These are phyloP conservation scores for Stegastes partitus DNA, from an alignment of 2,113 vertebrate genomes.

Conservation along the genomic window DNA sequence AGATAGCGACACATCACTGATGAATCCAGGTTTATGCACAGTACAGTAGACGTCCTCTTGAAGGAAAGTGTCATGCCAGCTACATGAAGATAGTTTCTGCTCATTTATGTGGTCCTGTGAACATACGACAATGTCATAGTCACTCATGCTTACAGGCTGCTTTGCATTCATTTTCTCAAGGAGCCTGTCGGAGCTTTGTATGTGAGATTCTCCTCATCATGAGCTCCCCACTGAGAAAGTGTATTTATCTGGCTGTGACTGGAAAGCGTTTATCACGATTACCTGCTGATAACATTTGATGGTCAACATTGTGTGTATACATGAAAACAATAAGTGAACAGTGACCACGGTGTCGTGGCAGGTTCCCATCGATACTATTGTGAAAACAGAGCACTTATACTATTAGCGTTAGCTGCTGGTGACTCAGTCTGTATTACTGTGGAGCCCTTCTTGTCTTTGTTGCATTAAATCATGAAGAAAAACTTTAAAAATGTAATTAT, in stretches of 20 bases:
- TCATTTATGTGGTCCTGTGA: background rate
- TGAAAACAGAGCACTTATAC: background rate
- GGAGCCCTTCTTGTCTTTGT: background rate
- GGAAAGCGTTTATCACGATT: slow-evolving; percentile 5
- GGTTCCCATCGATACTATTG: background rate
- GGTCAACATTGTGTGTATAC: background rate
- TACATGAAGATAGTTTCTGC: background rate
- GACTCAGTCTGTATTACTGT: background rate
- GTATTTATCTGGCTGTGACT: slow-evolving; percentile 14
- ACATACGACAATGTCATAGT: background rate
- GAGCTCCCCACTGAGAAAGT: background rate
- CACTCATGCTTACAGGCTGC: slow-evolving; percentile 17
- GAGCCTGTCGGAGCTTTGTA: background rate
- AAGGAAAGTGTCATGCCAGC: too few species aligned
- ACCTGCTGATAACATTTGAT: slow-evolving; percentile 13
- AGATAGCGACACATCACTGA: too few species aligned
- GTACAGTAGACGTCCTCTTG: too few species aligned
- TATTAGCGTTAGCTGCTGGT: background rate
- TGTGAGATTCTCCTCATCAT: background rate
- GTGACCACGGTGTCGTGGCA: background rate
- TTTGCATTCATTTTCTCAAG: background rate
- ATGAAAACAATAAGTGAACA: slow-evolving; percentile 6
- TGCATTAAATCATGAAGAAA: background rate
- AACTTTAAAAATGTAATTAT: background rate
- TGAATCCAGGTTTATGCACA: too few species aligned